These are phyloP conservation scores for Acropora yongei DNA, from an alignment of 64 coral and sea anemone genomes.

Conservation along the genomic window DNA sequence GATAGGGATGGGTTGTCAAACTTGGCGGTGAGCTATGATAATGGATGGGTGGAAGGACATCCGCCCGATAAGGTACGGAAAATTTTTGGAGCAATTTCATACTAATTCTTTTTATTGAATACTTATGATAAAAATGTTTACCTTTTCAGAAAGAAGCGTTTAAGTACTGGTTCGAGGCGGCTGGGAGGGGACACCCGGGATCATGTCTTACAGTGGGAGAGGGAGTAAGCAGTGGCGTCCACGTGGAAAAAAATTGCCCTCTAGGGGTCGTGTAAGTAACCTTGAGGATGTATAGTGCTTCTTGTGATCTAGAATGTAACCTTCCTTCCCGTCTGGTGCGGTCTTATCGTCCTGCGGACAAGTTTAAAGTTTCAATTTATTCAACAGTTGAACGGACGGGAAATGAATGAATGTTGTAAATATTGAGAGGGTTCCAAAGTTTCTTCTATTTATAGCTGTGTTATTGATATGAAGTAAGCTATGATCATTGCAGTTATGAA, in stretches of 20 bases:
- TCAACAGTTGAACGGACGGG: too few species aligned
- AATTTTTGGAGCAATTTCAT: too few species aligned
- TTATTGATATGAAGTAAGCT: too few species aligned
- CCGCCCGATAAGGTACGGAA: slow-evolving; percentile 71
- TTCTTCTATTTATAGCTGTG: too few species aligned
- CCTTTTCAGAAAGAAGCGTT: slow-evolving; percentile 68
- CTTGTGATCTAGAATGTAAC: neutral
- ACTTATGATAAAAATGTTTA: neutral
- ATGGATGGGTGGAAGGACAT: slow-evolving; percentile 69
- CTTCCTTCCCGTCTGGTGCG: neutral
- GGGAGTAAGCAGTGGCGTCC: slow-evolving; percentile 72
- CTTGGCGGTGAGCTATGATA: slow-evolving; percentile 82
- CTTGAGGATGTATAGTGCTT: neutral
- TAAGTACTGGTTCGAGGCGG: slow-evolving; percentile 80
- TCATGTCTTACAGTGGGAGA: slow-evolving; percentile 90
- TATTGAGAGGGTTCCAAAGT: too few species aligned
- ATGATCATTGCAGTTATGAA: too few species aligned
- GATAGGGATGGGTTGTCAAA: slow-evolving; percentile 89
- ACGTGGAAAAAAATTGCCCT: slow-evolving; percentile 73
- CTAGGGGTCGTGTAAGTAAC: slow-evolving; percentile 60
- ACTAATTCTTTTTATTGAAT: too few species aligned
- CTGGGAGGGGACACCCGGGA: slow-evolving; percentile 82
- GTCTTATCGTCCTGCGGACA: neutral
- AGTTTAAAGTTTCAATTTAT: neutral
- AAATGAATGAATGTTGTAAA: too few species aligned